Conservation (phyloP, 2,113 vertebrate genomes). For the Pseudopipra pipra region DNA sequence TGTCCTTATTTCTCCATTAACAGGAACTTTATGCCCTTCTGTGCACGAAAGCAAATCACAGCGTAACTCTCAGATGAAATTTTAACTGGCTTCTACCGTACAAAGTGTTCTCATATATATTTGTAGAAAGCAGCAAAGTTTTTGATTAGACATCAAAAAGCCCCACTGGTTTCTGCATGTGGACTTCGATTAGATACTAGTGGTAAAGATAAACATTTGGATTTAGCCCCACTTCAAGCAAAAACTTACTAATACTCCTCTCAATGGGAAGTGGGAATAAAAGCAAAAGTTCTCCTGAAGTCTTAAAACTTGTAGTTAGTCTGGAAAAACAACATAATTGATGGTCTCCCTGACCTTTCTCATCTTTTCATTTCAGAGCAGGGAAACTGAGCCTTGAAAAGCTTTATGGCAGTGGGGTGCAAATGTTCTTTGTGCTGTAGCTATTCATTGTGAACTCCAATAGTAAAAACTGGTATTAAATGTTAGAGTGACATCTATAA, state of each 20-base stretch:
- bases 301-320: background rate
- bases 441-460: background rate
- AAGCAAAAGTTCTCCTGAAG: conserved; percentile 1
- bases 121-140: background rate
- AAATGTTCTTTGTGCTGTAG: background rate
- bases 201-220: background rate
- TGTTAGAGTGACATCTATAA: background rate
- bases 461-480: background rate
- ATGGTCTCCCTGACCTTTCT: conserved; percentile 19
- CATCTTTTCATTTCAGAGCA: background rate
- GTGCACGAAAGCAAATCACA: background rate
- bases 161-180: background rate
- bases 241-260: background rate
- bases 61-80: background rate
- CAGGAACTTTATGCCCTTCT: background rate
- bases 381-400: background rate
- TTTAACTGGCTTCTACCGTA: background rate
- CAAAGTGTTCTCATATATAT: background rate
- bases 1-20: background rate
- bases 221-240: background rate
- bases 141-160: background rate
- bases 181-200: background rate
- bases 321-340: background rate
- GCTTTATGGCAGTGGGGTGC: background rate
- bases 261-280: background rate